Evolutionary conservation across 2,113 vertebrate genomes (phyloP), one percentile per base, ranked within the genome.

Genomic region (Galbula dea): DNA sequence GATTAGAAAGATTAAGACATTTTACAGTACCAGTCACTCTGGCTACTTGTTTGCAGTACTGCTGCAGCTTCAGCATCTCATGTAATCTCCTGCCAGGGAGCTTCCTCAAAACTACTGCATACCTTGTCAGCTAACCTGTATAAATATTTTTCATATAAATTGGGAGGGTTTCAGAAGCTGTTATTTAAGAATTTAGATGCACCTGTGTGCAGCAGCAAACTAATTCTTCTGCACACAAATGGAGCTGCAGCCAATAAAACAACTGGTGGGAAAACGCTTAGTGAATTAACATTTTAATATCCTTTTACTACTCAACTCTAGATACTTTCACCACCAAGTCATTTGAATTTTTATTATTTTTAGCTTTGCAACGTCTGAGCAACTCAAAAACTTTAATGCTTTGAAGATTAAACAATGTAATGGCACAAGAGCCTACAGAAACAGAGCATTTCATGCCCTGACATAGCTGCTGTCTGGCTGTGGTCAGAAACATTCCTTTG

Each of bases 301-400:
- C 94, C 82, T 91, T 89, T 89, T 91, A 91, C 79, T 87, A 88
- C 84, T 96, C 43, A 58, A 57, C 68, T 85, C 94, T 23, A 89
- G 95, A 89, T 83, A 94, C 79, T 94, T 95, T 86, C 89, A 95
- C 82, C 93, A 95, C 72, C 87, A 41, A 95, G 85, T 87, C 87
- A 94, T 96, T 96, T 96, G 89, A 92, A 95, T 94, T 96, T 96
- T 90, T 94, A 93, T 94, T 96, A 93, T 95, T 96, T 96, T 95
- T 93, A 94, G 87, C 94, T 93, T 71, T 48, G 85, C 84, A 69
- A 58, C 34, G 77, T 91, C 93, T 93, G 86, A 90, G 61, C 30
- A 94, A 90, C 88, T 82, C 90, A n/a, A 75, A 95, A 97, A 88
- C 86, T 94, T 96, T 79, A 92, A 95, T 76, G 89, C 92, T 95